phyloP scores from a whole-genome alignment of 2,113 vertebrate genomes.

The Gobio gobio region DNA sequence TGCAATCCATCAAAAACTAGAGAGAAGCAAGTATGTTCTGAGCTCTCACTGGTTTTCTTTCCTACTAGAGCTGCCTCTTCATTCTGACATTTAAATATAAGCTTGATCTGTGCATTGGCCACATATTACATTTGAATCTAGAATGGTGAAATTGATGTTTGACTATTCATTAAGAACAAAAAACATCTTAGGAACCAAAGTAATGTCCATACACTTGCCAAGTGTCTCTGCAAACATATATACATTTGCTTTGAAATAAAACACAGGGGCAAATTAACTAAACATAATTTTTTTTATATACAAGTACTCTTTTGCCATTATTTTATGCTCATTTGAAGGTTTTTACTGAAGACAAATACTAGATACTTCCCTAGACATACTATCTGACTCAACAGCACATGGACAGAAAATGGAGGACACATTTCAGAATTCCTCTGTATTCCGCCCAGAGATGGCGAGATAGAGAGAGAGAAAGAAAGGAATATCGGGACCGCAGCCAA shows the following conservation, averaged over 20 bases:
- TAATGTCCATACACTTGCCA: neutral
- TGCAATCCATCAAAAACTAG: constrained; percentile 71
- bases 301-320: neutral
- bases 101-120: neutral
- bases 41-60: constrained; percentile 47
- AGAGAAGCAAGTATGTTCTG: constrained; percentile 52
- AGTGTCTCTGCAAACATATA: neutral
- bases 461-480: constrained; percentile 46
- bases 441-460: constrained; percentile 19
- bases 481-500: constrained; percentile 71
- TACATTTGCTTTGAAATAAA: neutral
- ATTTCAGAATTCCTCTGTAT: constrained; percentile 24
- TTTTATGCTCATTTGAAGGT: too few species aligned
- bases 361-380: neutral
- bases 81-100: constrained; percentile 18
- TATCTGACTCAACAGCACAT: constrained; percentile 25
- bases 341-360: neutral
- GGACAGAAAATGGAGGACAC: constrained; percentile 47
- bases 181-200: neutral
- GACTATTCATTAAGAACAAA: neutral
- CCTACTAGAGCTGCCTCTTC: constrained; percentile 49
- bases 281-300: too few species aligned
- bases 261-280: neutral
- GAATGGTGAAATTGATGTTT: neutral
- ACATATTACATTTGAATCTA: neutral